Base-by-base conservation (phyloP, 1,140 invertebrate genomes). In the Drepana arcuata region DNA sequence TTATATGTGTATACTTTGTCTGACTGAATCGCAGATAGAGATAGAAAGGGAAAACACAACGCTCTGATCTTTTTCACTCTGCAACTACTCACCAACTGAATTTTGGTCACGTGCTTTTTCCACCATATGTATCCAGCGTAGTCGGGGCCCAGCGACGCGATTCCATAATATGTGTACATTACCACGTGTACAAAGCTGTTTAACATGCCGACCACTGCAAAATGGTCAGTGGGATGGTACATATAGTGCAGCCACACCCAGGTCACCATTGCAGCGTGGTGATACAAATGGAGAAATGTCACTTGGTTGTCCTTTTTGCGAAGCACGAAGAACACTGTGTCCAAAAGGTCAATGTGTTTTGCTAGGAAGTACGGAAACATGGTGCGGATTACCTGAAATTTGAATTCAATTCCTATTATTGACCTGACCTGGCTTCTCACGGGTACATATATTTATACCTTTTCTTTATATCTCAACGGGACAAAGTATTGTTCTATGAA, bases 81-180 rank as follows among this genome's bases (percentile, higher is more conserved):
- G n/a, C n/a, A n/a, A n/a, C n/a, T 7, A 84, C 87, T 90, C 85
- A 96, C 93, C 86, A 97, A 81, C 82, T 97, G 95, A 37, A 96
- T 84, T 33, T 90, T 91, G 1, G 95, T 97, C 42, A 97, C 86
- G 73, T 97, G 93, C 66, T 93, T 95, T 69, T 97, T 97, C 94
- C 95, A 97, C 94, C 95, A 96, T 1, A 96, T 77, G 66, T 91
- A 96, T 64, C 93, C 94, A 51, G 93, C 90, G 64, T 93, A 94
- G 41, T 91, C 86, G 10, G 94, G 94, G 11, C 95, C 94, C 87
- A 96, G 87, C 1, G 95, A 92, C 0, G 95, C 87, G 41, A 96
- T 85, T 82, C 94, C 90, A 72, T 97, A 97, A 63, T 97, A 97
- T 13, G 89, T 86, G 63, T 96, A 97, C 94, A 96, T 95, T 16